Percentiles rank a stretch among this genome's conserved stretches.
phyloP scores from a whole-genome alignment of 2,113 vertebrate genomes.

The Carettochelys insculpta region DNA sequence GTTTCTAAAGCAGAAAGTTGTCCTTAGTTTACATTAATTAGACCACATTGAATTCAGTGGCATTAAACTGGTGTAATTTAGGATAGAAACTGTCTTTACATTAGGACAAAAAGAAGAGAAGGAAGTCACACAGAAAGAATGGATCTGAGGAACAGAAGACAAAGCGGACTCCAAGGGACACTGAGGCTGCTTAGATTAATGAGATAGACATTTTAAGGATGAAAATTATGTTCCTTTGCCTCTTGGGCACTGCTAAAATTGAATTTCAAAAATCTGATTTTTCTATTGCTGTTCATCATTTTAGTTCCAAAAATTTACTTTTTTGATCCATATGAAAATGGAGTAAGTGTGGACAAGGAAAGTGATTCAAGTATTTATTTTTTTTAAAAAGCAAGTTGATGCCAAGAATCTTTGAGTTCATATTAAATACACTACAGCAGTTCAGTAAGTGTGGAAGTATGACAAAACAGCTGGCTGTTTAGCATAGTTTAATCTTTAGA shows the following conservation, averaged over 20 bases:
- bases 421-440: constrained; percentile 13
- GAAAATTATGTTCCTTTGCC: background rate
- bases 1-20: background rate
- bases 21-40: background rate
- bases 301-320: background rate
- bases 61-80: background rate
- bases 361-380: background rate
- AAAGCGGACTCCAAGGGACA: background rate
- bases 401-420: constrained; percentile 11
- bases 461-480: background rate
- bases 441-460: background rate
- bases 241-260: background rate
- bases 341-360: background rate
- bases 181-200: background rate
- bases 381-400: background rate
- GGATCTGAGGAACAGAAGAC: background rate
- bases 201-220: background rate
- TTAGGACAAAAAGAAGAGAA: background rate
- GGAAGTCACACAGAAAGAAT: background rate
- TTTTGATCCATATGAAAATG: background rate
- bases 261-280: background rate
- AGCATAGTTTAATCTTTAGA: background rate
- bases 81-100: background rate
- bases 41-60: fast-evolving
- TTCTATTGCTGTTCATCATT: background rate